These are phyloP conservation scores for Emys orbicularis DNA, from an alignment of 2,797 vertebrate genomes.

Conservation along the genomic window DNA sequence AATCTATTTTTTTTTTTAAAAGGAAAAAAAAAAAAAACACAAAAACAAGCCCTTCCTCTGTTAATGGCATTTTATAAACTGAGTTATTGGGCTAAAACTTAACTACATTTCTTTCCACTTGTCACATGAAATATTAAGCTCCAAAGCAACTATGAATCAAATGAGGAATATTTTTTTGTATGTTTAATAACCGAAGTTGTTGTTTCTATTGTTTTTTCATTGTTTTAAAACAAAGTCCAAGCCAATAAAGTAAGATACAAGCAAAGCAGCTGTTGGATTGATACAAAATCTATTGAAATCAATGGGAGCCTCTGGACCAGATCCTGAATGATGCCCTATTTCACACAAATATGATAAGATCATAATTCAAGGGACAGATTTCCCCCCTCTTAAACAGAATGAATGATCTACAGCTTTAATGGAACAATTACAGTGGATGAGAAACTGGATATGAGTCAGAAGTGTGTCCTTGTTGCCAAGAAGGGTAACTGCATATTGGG, in stretches of 20 bases:
- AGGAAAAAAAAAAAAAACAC: slow-evolving; percentile 32
- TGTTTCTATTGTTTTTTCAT: not conserved
- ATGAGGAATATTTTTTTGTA: not conserved
- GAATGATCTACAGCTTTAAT: not conserved
- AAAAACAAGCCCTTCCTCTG: not conserved
- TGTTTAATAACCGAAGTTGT: not conserved
- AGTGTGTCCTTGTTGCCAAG: too few relatives aligned
- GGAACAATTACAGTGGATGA: not conserved
- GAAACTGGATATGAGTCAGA: too few relatives aligned
- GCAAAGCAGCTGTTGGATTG: not conserved
- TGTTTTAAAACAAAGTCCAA: not conserved
- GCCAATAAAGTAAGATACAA: not conserved
- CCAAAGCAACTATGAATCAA: not conserved
- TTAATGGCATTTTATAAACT: slow-evolving; percentile 16
- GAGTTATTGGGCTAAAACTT: not conserved
- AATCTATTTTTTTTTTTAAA: slow-evolving; percentile 81
- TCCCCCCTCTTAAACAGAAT: not conserved
- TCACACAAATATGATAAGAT: not conserved
- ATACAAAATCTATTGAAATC: not conserved
- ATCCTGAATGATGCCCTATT: not conserved
- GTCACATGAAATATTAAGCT: not conserved
- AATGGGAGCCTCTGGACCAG: not conserved
- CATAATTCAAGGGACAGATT: not conserved
- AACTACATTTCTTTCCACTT: not conserved
- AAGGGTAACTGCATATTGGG: too few relatives aligned